These are phyloP conservation scores for Liopterus haemorrhoidalis DNA, from an alignment of 2,888 invertebrate species.

Conservation along the genomic window DNA sequence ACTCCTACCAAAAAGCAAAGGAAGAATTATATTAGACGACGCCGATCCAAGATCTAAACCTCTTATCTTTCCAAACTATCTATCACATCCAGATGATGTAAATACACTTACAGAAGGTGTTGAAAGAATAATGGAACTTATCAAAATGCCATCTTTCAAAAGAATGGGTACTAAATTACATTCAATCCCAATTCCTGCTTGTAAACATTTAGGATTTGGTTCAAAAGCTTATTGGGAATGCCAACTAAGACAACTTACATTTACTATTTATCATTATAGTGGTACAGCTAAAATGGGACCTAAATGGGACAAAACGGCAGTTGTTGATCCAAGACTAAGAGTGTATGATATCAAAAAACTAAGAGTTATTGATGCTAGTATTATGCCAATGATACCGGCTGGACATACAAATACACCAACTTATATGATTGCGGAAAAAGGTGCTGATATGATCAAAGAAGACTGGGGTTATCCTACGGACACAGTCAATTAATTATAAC, in stretches of 20 bases:
- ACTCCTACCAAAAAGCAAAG: constrained; percentile 56
- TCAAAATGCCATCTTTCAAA: constrained; percentile 53
- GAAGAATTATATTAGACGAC: constrained; percentile 51
- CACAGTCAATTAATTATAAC: too few species aligned
- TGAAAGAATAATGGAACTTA: constrained; percentile 53
- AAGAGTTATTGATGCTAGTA: constrained; percentile 71
- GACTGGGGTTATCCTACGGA: constrained; percentile 42
- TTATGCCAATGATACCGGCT: constrained; percentile 72
- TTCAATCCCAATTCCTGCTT: constrained; percentile 55
- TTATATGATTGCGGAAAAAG: constrained; percentile 79
- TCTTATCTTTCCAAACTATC: constrained; percentile 58
- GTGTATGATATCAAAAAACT: constrained; percentile 63
- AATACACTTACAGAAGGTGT: constrained; percentile 60
- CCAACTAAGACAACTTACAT: constrained; percentile 58
- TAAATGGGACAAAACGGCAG: constrained; percentile 51
- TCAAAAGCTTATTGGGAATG: constrained; percentile 67
- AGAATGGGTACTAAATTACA: constrained; percentile 56
- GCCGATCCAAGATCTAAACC: constrained; percentile 54
- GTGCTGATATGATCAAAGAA: constrained; percentile 63
- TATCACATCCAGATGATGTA: constrained; percentile 54
- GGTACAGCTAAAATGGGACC: constrained; percentile 64
- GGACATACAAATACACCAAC: constrained; percentile 73
- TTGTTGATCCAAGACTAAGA: constrained; percentile 57
- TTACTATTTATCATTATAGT: constrained; percentile 65
- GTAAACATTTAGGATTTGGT: constrained; percentile 53